These are phyloP conservation scores for Macrocentrus cingulum DNA, from an alignment of 1,140 invertebrate species.

Conservation along the genomic window DNA sequence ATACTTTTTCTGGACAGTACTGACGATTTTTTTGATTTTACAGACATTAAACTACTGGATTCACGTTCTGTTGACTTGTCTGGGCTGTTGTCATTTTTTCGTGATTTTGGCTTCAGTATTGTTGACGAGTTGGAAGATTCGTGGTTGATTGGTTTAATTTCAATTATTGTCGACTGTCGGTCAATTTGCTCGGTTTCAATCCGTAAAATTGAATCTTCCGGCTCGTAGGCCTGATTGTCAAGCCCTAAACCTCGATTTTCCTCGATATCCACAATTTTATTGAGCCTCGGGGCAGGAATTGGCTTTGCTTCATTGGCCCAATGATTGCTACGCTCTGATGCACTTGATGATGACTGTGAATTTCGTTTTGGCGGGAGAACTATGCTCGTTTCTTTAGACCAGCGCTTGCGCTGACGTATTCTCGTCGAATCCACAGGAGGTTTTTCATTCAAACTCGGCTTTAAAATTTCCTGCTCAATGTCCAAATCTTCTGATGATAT, in stretches of 20 bases:
- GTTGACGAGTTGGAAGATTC: background rate
- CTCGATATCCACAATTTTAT: slow-evolving; percentile 8
- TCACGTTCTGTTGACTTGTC: background rate
- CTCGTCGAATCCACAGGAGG: slow-evolving; percentile 28
- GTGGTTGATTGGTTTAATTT: slow-evolving; percentile 31
- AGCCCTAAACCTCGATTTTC: slow-evolving; percentile 20
- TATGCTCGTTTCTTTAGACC: slow-evolving; percentile 36
- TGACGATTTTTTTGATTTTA: background rate
- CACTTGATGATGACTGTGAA: slow-evolving; percentile 18
- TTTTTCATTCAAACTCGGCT: background rate
- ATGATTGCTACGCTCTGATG: slow-evolving; percentile 26
- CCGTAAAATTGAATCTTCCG: slow-evolving; percentile 45
- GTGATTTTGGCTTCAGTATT: background rate
- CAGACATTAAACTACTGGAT: background rate
- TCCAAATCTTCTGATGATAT: background rate
- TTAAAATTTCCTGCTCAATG: background rate
- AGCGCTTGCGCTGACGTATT: slow-evolving; percentile 36
- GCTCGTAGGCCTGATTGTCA: slow-evolving; percentile 44
- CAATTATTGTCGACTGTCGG: slow-evolving; percentile 37
- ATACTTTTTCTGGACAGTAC: background rate
- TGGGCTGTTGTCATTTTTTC: background rate
- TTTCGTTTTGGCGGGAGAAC: slow-evolving; percentile 31
- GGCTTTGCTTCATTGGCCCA: slow-evolving; percentile 35
- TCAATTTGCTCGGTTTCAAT: slow-evolving; percentile 45
- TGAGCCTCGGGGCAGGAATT: slow-evolving; percentile 34